A percentile compares a stretch with the other conserved stretches of the same genome.
These are phyloP conservation scores for Scolanthus callimorphus DNA, from an alignment of 92 coral and sea anemone genomes.

Conservation along the genomic window DNA sequence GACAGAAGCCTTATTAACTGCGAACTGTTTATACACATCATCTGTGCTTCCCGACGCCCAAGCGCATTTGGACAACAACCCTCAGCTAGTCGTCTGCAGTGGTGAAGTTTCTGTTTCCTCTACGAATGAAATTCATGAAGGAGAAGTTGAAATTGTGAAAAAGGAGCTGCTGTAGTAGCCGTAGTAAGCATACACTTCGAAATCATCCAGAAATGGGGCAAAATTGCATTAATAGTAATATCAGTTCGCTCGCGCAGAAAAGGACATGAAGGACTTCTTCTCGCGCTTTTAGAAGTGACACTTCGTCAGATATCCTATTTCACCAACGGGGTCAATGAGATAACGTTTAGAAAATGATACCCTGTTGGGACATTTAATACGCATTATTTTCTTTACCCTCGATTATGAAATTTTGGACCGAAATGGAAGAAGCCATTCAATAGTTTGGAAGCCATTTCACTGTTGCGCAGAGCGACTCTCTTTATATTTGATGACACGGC, in stretches of 20 bases:
- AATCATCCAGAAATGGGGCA: no score
- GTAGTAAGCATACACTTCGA: no score
- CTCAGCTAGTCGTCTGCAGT: slow-evolving; percentile 10
- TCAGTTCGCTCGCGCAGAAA: no score
- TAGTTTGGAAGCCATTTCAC: no score
- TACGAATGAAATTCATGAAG: slow-evolving; percentile 1
- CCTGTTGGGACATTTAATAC: no score
- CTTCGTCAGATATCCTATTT: slow-evolving; percentile 9
- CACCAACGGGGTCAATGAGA: slow-evolving; percentile 21
- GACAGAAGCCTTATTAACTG: slow-evolving; percentile 14
- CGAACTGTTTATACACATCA: slow-evolving; percentile 6
- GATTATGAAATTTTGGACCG: no score
- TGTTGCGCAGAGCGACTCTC: no score
- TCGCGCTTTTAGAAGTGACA: slow-evolving; percentile 10
- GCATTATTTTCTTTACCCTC: no score
- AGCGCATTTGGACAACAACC: not conserved
- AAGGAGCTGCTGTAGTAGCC: slow-evolving; percentile 10
- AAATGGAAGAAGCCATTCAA: no score
- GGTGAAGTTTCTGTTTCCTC: slow-evolving; percentile 13
- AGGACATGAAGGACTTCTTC: no score
- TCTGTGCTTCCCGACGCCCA: not conserved
- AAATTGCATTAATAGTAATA: no score
- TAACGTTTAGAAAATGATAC: slow-evolving; percentile 24
- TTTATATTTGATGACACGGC: no score
- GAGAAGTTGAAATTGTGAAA: slow-evolving; percentile 4